phyloP scores from a whole-genome alignment of 2,113 vertebrate species.

The Phrynosoma blainvillii region DNA sequence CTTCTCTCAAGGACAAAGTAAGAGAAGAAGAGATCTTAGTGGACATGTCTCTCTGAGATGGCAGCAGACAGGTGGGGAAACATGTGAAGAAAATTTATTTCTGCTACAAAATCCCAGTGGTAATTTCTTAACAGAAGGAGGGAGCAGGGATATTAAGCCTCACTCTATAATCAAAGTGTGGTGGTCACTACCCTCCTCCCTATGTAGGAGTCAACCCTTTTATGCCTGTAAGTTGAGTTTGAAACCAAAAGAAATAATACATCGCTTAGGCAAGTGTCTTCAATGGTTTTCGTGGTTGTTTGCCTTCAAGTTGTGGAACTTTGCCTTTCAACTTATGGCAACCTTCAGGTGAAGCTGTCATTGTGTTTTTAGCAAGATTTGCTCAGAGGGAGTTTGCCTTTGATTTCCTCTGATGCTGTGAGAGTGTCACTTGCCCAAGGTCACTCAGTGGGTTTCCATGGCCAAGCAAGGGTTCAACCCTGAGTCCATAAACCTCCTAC shows the following conservation, averaged over 20 bases:
- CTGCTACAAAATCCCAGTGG: background rate
- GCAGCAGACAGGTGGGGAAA: background rate
- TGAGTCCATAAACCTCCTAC: background rate
- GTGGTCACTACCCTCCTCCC: too few relatives aligned
- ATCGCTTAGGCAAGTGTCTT: conserved; percentile 35
- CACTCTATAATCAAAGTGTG: background rate
- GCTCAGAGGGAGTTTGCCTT: background rate
- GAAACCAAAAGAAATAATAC: conserved; percentile 3
- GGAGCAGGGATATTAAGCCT: background rate
- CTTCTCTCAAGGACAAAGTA: background rate
- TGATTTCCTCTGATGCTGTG: too few relatives aligned
- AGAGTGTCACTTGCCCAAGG: too few relatives aligned
- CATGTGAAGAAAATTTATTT: background rate
- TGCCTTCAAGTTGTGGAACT: too few relatives aligned
- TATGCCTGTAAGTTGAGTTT: conserved; percentile 19
- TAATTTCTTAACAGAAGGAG: background rate
- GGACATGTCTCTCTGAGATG: background rate
- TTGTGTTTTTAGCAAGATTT: background rate
- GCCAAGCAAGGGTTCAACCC: too few relatives aligned
- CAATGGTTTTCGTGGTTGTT: background rate
- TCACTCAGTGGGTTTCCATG: too few relatives aligned
- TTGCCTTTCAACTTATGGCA: background rate
- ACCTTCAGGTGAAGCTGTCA: background rate
- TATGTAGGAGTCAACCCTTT: background rate
- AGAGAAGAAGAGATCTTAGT: background rate